These are phyloP conservation scores for Lasius platythorax DNA, from an alignment of 2,888 invertebrate genomes.

Conservation along the genomic window DNA sequence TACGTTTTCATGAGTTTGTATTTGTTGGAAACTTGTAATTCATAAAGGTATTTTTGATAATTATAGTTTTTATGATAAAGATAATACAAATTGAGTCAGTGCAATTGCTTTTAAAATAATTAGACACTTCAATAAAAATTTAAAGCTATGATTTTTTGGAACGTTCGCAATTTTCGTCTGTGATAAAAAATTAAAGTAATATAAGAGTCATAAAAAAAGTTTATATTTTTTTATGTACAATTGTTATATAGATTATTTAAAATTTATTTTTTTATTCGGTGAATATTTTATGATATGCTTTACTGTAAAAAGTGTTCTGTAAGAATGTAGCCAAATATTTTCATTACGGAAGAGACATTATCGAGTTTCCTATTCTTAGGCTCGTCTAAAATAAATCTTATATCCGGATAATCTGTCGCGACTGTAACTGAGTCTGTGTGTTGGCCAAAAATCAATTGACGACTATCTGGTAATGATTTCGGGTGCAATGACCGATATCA, in stretches of 20 bases:
- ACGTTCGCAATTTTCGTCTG: not conserved
- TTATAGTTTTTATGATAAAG: not conserved
- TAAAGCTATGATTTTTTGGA: not conserved
- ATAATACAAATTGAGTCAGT: not conserved
- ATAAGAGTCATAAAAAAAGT: not conserved
- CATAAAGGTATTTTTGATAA: not conserved
- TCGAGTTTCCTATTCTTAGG: constrained; percentile 65
- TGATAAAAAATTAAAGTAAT: constrained; percentile 9
- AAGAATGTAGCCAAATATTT: not conserved
- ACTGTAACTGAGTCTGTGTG: constrained; percentile 66
- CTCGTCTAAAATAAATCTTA: constrained; percentile 63
- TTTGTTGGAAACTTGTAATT: not conserved
- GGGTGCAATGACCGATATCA: constrained; percentile 67
- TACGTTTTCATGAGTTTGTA: not conserved
- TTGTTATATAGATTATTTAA: not conserved
- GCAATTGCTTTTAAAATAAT: not conserved
- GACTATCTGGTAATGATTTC: constrained; percentile 40
- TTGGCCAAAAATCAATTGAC: constrained; percentile 68
- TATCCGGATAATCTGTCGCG: constrained; percentile 64
- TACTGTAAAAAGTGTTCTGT: not conserved
- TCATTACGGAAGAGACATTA: constrained; percentile 57
- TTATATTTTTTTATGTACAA: not conserved
- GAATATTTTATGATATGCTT: not conserved
- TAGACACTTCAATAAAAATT: not conserved
- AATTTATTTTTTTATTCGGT: not conserved